Evolutionary conservation across 1,140 invertebrate genomes (phyloP).

Genomic region (Meloidogyne floridensis): DNA sequence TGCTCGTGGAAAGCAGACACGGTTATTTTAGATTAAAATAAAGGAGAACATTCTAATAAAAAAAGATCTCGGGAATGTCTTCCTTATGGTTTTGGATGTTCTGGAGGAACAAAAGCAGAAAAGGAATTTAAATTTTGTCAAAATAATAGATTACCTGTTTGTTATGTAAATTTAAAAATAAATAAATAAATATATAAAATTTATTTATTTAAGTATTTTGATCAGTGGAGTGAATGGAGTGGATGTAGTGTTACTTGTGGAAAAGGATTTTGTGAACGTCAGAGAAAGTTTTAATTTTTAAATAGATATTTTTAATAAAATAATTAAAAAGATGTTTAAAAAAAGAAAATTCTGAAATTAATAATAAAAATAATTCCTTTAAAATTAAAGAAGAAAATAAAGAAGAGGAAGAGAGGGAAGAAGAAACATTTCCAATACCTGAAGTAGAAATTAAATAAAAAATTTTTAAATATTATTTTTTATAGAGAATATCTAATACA

Average conservation of each 20-base stretch:
- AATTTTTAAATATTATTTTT: background rate
- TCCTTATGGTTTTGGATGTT: slow-evolving; percentile 12
- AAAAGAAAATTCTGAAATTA: background rate
- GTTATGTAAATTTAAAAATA: background rate
- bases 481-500: background rate
- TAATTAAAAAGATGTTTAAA: slow-evolving; percentile 19
- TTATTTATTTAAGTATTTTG: slow-evolving; percentile 6
- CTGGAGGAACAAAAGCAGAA: background rate
- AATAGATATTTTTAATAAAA: background rate
- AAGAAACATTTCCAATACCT: slow-evolving; percentile 5
- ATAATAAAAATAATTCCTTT: background rate
- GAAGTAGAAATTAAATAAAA: slow-evolving; percentile 11
- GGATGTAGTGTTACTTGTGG: slow-evolving; percentile 31
- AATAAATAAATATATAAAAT: background rate
- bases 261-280: slow-evolving; percentile 25
- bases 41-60: background rate
- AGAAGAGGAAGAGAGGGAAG: background rate
- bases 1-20: background rate
- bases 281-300: slow-evolving; percentile 16
- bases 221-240: slow-evolving; percentile 26
- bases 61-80: slow-evolving; percentile 11
- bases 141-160: background rate
- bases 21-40: background rate
- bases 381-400: background rate
- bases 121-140: slow-evolving; percentile 13